Base-by-base conservation (phyloP, 2,797 vertebrate genomes). In the Muscicapa striata region DNA sequence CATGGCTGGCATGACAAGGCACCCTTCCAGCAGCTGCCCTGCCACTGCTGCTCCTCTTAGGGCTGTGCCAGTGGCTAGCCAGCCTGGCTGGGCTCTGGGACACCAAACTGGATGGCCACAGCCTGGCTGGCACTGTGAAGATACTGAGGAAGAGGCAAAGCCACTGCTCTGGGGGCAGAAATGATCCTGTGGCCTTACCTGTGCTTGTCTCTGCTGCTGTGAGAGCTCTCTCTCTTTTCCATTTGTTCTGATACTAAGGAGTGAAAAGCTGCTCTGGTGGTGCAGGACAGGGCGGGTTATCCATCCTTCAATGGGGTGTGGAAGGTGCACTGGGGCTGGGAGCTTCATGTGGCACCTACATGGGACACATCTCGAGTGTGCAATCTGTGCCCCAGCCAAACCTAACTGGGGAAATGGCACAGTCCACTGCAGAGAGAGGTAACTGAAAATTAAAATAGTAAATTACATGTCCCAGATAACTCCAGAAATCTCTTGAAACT, bases 11-110 rank as follows among this genome's bases (percentile, higher is more conserved):
- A 82, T 4, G 12, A 94, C 92, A 89, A 76, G 67, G 84, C 92
- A 89, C 69, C 64, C 66, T 87, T 30, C 41, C 63, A 93, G 83
- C 90, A 94, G 94, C 96, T 96, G 91, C 94, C 49, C 55, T 93
- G 93, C 84, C 79, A 46, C 51, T 81, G 87, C 90, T 94, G 90
- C 88, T 92, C 69, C 79, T 91, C 91, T 72, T 67, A 55, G 54
- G 78, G 90, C 90, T 93, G 63, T 90, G 82, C 54, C 68, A 73
- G 68, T 72, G 40, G 63, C 81, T 87, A 63, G 40, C 75, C 84
- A 81, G 84, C 86, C 58, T 92, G 82, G 55, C 63, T 80, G 74
- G 48, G 23, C 68, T 75, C 22, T 52, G 69, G 36, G 72, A 58
- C 75, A 78, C 36, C n/a, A 27, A 29, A 13, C 52, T 63, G 7